Conservation (phyloP, 2,797 vertebrate genomes). For the Pempheris klunzingeri region DNA sequence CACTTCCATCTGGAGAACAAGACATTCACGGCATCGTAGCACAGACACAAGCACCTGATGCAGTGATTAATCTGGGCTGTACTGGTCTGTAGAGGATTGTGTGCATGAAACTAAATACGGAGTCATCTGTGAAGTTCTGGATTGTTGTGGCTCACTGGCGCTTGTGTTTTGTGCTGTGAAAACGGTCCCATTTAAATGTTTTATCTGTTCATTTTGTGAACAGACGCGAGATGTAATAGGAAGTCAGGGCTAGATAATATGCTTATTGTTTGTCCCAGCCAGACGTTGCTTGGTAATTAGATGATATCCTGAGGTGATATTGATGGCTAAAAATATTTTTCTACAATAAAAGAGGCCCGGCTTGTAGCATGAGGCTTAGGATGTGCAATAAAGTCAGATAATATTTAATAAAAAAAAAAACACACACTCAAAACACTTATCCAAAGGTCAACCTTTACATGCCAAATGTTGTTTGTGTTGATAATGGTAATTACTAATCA, state of each 20-base stretch:
- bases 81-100: constrained; percentile 28
- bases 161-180: constrained; percentile 22
- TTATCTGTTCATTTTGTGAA: constrained; percentile 35
- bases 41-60: constrained; percentile 40
- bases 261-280: constrained; percentile 47
- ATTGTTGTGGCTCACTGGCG: background rate
- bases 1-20: constrained; percentile 47
- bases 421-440: background rate
- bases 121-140: constrained; percentile 29
- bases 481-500: constrained; percentile 1
- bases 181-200: constrained; percentile 33
- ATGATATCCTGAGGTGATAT: constrained; percentile 58
- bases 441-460: constrained; percentile 16
- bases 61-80: constrained; percentile 14
- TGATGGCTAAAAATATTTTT: constrained; percentile 45
- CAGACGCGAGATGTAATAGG: constrained; percentile 29
- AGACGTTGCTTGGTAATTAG: constrained; percentile 39
- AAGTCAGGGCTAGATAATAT: constrained; percentile 34
- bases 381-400: constrained; percentile 44
- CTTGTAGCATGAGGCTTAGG: constrained; percentile 23
- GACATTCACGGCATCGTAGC: constrained; percentile 3
- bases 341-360: constrained; percentile 30
- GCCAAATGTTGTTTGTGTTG: background rate
- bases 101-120: constrained; percentile 1
- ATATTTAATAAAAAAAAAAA: constrained; percentile 32